Evolutionary conservation across 2,888 invertebrate genomes (phyloP).

Genomic region (Drosophila borborema): DNA sequence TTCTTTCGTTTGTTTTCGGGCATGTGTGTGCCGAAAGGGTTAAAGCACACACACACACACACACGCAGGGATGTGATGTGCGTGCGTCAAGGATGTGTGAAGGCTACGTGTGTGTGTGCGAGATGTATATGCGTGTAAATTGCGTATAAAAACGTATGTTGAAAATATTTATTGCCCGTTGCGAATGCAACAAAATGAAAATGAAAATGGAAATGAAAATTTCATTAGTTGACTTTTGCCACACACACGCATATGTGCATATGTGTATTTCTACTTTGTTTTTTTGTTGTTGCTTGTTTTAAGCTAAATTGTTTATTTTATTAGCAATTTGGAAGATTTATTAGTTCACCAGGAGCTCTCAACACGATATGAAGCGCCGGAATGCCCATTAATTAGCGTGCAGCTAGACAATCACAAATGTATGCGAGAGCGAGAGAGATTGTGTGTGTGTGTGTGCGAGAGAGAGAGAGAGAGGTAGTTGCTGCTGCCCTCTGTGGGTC

Average conservation of each 20-base stretch:
- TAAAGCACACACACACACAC: conserved; percentile 29
- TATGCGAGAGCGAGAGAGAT: neutral
- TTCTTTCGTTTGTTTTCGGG: conserved; percentile 17
- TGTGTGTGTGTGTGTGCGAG: neutral
- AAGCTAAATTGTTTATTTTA: conserved; percentile 81
- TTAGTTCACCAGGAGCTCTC: conserved; percentile 41
- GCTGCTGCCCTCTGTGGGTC: conserved; percentile 64
- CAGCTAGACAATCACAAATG: neutral
- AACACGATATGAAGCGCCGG: conserved; percentile 71
- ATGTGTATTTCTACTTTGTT: conserved; percentile 14
- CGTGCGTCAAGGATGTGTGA: conserved; percentile 39
- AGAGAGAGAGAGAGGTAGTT: neutral
- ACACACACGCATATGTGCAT: conserved; percentile 19
- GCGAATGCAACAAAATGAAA: conserved; percentile 83
- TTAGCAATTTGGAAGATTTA: conserved; percentile 80
- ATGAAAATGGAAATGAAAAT: conserved; percentile 81
- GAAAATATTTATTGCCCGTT: conserved; percentile 84
- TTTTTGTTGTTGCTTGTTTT: conserved; percentile 50
- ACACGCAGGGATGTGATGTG: conserved; percentile 38
- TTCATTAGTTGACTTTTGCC: conserved; percentile 75
- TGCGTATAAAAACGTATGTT: conserved; percentile 82
- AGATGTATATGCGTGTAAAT: conserved; percentile 80
- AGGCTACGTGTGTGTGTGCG: conserved; percentile 55
- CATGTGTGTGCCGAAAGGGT: conserved; percentile 59
- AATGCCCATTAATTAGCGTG: conserved; percentile 77